Conservation (phyloP, 2,888 invertebrate species). For the Drepanosiphum platanoidis region DNA sequence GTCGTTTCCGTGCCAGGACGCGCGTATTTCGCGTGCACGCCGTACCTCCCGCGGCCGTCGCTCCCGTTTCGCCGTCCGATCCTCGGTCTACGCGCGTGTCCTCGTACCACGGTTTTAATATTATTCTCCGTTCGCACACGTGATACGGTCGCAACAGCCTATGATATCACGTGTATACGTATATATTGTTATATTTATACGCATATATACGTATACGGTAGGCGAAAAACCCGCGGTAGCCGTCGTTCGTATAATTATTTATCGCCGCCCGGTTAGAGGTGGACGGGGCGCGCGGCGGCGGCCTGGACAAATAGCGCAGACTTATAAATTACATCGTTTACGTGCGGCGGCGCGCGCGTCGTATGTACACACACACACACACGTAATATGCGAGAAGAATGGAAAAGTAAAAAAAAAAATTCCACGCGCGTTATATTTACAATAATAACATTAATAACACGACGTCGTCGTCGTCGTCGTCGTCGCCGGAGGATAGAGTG, state of each 20-base stretch:
- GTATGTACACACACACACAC: not conserved
- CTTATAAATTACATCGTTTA: conserved; percentile 27
- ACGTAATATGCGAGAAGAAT: too few species aligned
- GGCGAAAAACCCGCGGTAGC: conserved; percentile 46
- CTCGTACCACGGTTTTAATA: not conserved
- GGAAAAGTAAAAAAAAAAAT: too few species aligned
- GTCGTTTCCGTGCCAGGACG: conserved; percentile 46
- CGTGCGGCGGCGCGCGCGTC: not conserved
- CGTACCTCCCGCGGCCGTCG: not conserved
- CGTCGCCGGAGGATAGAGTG: conserved; percentile 8
- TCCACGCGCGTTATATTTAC: not conserved
- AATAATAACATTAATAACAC: not conserved
- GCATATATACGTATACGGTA: not conserved
- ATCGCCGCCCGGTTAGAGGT: not conserved
- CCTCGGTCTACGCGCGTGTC: not conserved
- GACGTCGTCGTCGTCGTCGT: conserved; percentile 2
- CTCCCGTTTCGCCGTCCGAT: not conserved
- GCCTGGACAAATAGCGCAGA: not conserved
- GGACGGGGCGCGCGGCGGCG: not conserved
- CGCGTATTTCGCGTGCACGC: conserved; percentile 8
- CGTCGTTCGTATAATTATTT: conserved; percentile 15
- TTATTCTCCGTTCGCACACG: not conserved
- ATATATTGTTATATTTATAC: not conserved
- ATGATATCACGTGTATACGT: not conserved
- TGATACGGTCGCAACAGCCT: not conserved